These are phyloP conservation scores for Solen grandis DNA, from an alignment of 1,140 invertebrate species.

Conservation along the genomic window DNA sequence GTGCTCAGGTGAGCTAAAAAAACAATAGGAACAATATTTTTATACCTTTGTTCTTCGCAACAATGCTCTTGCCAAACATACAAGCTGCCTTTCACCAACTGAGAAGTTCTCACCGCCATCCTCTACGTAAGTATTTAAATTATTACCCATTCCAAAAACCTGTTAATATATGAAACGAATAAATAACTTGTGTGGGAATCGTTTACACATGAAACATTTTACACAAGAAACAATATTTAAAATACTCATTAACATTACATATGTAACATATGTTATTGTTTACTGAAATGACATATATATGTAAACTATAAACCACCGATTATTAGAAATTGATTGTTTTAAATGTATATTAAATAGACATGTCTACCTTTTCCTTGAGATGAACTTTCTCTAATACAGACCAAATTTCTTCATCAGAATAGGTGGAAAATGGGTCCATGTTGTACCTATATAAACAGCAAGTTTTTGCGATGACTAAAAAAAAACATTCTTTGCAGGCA, in stretches of 20 bases:
- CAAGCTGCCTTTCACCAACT: conserved; percentile 78
- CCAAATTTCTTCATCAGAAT: background rate
- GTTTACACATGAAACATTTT: background rate
- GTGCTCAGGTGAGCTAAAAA: no score
- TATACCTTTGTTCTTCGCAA: conserved; percentile 72
- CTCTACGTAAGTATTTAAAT: conserved; percentile 78
- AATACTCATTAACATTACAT: no score
- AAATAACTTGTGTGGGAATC: background rate
- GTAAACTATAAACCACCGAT: no score
- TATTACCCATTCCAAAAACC: conserved; percentile 40
- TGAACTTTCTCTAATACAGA: background rate
- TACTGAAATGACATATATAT: no score
- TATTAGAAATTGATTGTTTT: no score
- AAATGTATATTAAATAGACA: no score
- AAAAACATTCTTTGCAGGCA: no score
- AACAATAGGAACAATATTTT: background rate
- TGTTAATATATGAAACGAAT: background rate
- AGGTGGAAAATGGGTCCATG: background rate
- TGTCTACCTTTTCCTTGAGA: background rate
- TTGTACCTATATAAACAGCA: background rate
- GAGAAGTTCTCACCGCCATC: conserved; percentile 84
- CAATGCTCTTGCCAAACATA: conserved; percentile 78
- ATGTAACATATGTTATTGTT: no score
- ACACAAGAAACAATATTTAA: background rate
- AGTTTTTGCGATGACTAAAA: no score